Evolutionary conservation across 2,797 vertebrate species (phyloP), one percentile per base, ranked within the genome.

Genomic region (Microhierax caerulescens): DNA sequence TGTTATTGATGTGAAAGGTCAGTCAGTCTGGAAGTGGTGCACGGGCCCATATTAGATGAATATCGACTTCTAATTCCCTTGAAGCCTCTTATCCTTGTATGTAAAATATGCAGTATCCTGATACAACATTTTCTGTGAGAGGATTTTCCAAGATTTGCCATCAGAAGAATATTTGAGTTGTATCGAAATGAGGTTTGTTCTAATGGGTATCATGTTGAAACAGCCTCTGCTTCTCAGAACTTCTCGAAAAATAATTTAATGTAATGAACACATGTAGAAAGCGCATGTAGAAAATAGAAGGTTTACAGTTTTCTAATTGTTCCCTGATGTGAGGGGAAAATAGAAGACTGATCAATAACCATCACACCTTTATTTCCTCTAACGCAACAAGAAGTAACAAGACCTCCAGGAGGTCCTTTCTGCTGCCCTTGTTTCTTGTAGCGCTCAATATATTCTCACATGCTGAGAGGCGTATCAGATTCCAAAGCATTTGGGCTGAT

Each of bases 371-470:
- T 41, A 32, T 74, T 18, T n/a, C 7, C 11, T 36, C 53, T 60
- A 39, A 64, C 9, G 13, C 78, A 82, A 30, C n/a, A 50, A 53
- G 51, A 63, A 24, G n/a, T 14, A 47, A 3, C 41, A 24, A 48
- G 63, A 50, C 39, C n/a, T 68, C 37, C 48, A 54, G 54, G 32
- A 93, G 50, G 27, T 65, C 50, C 41, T 76, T 74, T 28, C 28
- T 56, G 28, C 50, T 73, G 45, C 47, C 43, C 37, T 60, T n/a
- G 11, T 53, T 51, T 61, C 89, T 81, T 73, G 81, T 36, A 47
- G 36, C 3, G 0, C 24, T 61, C 57, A 28, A 0, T 15, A 4
- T 2, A 1, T 16, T 48, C 22, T 17, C 17, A 4, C 9, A 1
- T 27, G 59, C 28, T 27, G 51, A 81, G 47, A 65, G 37, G 13